Evolutionary conservation across 2,113 vertebrate species (phyloP).

Genomic region (Lanius collurio): DNA sequence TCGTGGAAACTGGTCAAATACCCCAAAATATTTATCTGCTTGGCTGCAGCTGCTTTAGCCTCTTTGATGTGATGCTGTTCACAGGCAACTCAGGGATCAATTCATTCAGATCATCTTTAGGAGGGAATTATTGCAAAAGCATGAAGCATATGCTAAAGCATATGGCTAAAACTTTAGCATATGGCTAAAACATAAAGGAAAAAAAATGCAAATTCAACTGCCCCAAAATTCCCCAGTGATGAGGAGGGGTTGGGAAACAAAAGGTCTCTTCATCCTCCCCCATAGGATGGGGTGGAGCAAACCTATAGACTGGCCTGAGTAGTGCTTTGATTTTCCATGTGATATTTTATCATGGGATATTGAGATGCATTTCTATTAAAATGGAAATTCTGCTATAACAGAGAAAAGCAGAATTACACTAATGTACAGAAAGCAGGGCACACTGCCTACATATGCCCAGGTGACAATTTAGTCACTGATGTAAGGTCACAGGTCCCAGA

Average conservation of each 20-base stretch:
- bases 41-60: neutral
- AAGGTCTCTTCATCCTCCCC: neutral
- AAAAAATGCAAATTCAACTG: neutral
- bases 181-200: neutral
- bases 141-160: neutral
- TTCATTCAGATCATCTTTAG: neutral
- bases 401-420: neutral
- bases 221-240: neutral
- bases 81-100: neutral
- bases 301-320: neutral
- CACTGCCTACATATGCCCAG: neutral
- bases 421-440: neutral
- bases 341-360: neutral
- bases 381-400: neutral
- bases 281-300: accelerated
- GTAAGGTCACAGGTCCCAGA: neutral
- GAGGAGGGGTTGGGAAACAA: neutral
- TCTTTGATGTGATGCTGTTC: neutral
- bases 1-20: neutral
- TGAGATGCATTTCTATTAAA: neutral
- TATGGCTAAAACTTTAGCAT: neutral
- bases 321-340: neutral
- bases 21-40: neutral
- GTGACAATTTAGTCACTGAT: accelerated
- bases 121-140: neutral